Percentiles rank a stretch among this genome's conserved stretches.
Evolutionary conservation across 2,113 vertebrate genomes (phyloP).

Genomic region (Trogon melanurus): DNA sequence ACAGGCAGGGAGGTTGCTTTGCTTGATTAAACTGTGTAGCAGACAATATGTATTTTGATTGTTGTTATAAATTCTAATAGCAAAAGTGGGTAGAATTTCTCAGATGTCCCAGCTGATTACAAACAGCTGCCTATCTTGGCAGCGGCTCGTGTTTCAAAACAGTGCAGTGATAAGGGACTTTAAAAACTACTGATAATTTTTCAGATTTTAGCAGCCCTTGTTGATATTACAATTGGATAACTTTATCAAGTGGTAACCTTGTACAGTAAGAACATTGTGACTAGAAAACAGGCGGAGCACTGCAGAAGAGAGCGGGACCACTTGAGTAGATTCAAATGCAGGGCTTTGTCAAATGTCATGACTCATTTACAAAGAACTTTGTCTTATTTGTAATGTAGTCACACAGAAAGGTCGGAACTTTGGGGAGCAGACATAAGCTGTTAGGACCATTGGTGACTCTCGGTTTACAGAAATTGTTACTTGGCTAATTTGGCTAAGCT

Average conservation of each 20-base stretch:
- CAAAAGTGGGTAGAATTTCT: not conserved
- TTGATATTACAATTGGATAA: not conserved
- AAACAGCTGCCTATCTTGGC: not conserved
- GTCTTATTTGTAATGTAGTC: not conserved
- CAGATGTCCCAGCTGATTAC: not conserved
- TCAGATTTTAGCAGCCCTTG: not conserved
- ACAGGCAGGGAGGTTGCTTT: conserved; percentile 18
- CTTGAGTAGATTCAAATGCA: not conserved
- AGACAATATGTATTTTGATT: conserved; percentile 1
- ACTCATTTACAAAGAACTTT: not conserved
- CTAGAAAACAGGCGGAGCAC: accelerated
- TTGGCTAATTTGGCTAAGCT: not conserved
- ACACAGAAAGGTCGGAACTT: not conserved
- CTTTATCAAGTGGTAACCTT: not conserved
- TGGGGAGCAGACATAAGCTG: not conserved
- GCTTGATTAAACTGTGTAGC: conserved; percentile 48
- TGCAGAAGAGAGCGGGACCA: not conserved
- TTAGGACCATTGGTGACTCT: not conserved
- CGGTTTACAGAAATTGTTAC: not conserved
- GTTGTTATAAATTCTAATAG: conserved; percentile 20
- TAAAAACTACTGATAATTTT: not conserved
- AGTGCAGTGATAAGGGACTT: not conserved
- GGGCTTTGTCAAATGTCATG: not conserved
- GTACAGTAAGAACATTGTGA: accelerated
- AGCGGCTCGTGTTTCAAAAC: not conserved